phyloP scores from a whole-genome alignment of 2,888 invertebrate genomes.

The Anthophora plumipes region DNA sequence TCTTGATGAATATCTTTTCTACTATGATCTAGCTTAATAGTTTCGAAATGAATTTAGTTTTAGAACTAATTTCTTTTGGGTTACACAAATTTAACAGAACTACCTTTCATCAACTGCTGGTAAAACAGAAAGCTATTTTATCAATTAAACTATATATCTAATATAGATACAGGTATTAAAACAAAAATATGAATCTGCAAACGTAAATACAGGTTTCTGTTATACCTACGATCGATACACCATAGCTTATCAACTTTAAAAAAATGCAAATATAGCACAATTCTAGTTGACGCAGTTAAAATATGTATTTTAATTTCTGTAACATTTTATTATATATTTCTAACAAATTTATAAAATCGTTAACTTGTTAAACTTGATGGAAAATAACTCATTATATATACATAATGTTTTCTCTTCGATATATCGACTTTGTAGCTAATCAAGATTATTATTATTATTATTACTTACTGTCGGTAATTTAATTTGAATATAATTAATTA shows the following conservation, averaged over 20 bases:
- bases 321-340: neutral
- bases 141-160: neutral
- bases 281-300: neutral
- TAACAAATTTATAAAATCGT: neutral
- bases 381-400: neutral
- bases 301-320: neutral
- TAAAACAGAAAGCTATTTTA: constrained; percentile 1
- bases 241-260: neutral
- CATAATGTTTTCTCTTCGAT: neutral
- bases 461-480: neutral
- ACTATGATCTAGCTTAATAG: neutral
- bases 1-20: neutral
- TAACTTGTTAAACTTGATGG: neutral
- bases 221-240: neutral
- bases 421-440: neutral
- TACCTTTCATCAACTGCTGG: neutral
- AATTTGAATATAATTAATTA: neutral
- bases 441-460: neutral
- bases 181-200: neutral
- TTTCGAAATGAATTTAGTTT: neutral
- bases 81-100: no score
- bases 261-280: neutral
- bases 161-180: neutral
- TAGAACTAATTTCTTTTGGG: no score
- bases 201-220: constrained; percentile 3